phyloP scores from a whole-genome alignment of 2,888 invertebrate genomes.

The Encarsia formosa region DNA sequence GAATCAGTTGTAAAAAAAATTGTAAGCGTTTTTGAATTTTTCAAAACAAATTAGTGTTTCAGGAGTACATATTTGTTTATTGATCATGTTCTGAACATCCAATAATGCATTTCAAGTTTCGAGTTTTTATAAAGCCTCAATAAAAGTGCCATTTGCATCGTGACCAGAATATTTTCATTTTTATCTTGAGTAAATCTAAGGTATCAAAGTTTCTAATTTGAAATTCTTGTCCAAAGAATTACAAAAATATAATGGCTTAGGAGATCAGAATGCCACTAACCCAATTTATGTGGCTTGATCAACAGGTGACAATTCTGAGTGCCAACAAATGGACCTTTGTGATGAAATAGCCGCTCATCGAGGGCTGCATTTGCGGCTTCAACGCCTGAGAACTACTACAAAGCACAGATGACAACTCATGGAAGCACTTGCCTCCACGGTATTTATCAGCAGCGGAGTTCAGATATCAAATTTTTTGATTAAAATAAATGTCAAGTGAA shows the following conservation, averaged over 20 bases:
- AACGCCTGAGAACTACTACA: conserved; percentile 25
- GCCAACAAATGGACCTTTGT: conserved; percentile 26
- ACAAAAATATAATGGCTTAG: conserved; percentile 25
- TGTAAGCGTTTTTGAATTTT: conserved; percentile 15
- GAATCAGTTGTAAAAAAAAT: background rate
- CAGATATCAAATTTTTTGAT: conserved; percentile 27
- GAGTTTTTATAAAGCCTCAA: conserved; percentile 23
- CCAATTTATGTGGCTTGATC: conserved; percentile 53
- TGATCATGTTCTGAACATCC: conserved; percentile 12
- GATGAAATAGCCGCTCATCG: conserved; percentile 26
- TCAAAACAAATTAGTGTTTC: conserved; percentile 21
- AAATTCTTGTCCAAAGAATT: conserved; percentile 27
- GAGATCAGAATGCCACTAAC: conserved; percentile 50
- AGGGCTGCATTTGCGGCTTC: conserved; percentile 26
- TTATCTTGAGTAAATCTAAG: conserved; percentile 27
- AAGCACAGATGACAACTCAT: conserved; percentile 30
- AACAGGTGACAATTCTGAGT: conserved; percentile 49
- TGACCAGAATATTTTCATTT: conserved; percentile 27
- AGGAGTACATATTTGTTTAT: conserved; percentile 18
- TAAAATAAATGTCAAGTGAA: conserved; percentile 12
- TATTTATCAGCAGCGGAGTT: conserved; percentile 50
- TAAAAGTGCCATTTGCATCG: conserved; percentile 28
- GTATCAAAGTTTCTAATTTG: conserved; percentile 26
- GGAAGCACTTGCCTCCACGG: conserved; percentile 49
- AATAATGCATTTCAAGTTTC: conserved; percentile 26